Evolutionary conservation across 2,113 vertebrate genomes (phyloP), one percentile per base, ranked within the genome.

Genomic region (Coracopsis vasa): DNA sequence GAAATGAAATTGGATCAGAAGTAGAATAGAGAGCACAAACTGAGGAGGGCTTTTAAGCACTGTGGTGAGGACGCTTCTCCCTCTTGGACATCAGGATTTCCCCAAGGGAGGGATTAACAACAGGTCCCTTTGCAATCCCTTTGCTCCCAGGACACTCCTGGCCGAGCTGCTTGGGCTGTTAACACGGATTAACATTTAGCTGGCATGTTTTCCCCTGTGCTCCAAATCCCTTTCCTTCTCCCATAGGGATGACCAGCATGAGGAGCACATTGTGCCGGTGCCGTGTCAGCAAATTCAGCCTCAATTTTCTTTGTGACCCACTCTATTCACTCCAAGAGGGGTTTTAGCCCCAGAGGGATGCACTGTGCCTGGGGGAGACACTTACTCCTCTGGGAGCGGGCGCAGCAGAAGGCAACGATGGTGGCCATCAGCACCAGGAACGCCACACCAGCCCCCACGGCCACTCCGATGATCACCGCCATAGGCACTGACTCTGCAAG

Each of bases 371-470:
- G 2, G 16, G 64, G 25, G 37, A 15, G 75, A 80, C 78, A 98
- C 99, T 90, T 99, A 99, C 99, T 99, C 99, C 99, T 99, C 97
- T 99, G 99, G 54, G 99, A 99, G 45, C 99, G 99, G 50, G 99
- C 99, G 29, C 99, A 99, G 97, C 99, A 99, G 98, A 99, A 99
- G 20, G 99, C 99, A 56, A 99, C 99, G 37, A 99, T 99, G 97
- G 99, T 99, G 96, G 99, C 99, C 98, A 99, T 98, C 94, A 99
- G 98, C 94, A 99, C 99, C 72, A 99, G 98, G 98, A 99, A 98
- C 11, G 99, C 99, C 94, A 99, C 99, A 0, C 99, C 99, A 1
- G 99, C 99, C 91, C 99, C 99, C 73, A 99, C 99, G 4, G 99
- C 99, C 89, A 99, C 99, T 9, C 99, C 99, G 37, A 99, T 99